Percentiles rank a stretch among this genome's conserved stretches.
Conservation (phyloP, 2,113 vertebrate species). For the Uropsilus gracilis region DNA sequence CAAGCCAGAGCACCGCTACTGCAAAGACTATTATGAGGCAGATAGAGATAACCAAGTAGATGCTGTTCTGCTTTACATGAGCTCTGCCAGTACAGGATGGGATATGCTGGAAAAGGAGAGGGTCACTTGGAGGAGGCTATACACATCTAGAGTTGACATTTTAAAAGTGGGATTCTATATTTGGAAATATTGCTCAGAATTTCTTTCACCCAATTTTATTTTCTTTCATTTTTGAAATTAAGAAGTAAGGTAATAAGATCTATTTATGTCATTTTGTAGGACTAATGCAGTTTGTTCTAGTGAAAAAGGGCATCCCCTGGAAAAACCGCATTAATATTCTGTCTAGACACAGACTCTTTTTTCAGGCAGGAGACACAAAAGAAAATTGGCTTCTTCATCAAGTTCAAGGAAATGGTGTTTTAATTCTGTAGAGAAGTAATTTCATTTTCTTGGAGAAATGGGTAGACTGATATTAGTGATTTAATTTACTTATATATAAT, state of each 20-base stretch:
- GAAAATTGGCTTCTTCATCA: slow-evolving; percentile 74
- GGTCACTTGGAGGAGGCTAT: slow-evolving; percentile 61
- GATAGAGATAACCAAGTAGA: slow-evolving; percentile 68
- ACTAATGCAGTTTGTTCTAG: slow-evolving; percentile 56
- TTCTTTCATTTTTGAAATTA: slow-evolving; percentile 31
- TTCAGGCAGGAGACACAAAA: slow-evolving; percentile 67
- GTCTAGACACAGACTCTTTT: slow-evolving; percentile 69
- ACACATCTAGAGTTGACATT: background rate
- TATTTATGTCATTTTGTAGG: slow-evolving; percentile 46
- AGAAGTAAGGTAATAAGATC: background rate
- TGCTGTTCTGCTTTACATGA: slow-evolving; percentile 71
- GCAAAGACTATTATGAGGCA: slow-evolving; percentile 66
- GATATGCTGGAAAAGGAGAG: background rate
- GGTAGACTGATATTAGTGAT: slow-evolving; percentile 71
- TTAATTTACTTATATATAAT: slow-evolving; percentile 74
- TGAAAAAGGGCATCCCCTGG: background rate
- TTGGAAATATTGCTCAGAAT: slow-evolving; percentile 42
- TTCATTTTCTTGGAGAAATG: slow-evolving; percentile 76
- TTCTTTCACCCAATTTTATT: background rate
- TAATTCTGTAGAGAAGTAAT: slow-evolving; percentile 78
- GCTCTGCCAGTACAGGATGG: slow-evolving; percentile 52
- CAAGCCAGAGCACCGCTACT: background rate
- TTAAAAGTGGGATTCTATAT: slow-evolving; percentile 30
- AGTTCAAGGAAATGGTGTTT: slow-evolving; percentile 76
- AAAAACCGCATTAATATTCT: slow-evolving; percentile 58